Evolutionary conservation across 2,797 vertebrate genomes (phyloP).

Genomic region (Prionace glauca): DNA sequence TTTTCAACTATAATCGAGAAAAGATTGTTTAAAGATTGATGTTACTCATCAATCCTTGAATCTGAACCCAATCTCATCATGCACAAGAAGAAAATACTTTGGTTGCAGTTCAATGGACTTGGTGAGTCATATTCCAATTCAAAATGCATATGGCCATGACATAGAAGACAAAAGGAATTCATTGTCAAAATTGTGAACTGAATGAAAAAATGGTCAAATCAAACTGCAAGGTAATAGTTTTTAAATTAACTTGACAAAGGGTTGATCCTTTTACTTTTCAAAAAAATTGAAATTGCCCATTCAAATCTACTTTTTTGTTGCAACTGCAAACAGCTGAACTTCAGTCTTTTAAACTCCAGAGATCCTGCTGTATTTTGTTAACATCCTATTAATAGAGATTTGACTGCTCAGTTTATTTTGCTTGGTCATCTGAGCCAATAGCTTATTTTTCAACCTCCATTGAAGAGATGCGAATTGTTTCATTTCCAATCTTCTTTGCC

Average conservation of each 20-base stretch:
- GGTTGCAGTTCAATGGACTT: background rate
- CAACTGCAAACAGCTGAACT: background rate
- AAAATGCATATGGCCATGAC: background rate
- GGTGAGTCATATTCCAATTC: background rate
- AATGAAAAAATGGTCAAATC: background rate
- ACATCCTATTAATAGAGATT: background rate
- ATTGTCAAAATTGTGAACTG: background rate
- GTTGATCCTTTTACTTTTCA: background rate
- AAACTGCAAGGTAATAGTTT: background rate
- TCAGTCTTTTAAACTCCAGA: background rate
- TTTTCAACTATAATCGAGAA: background rate
- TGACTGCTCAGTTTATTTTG: background rate
- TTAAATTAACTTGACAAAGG: background rate
- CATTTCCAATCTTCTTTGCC: background rate
- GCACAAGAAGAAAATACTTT: background rate
- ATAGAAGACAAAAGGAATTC: background rate
- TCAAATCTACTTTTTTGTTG: background rate
- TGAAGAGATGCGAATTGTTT: background rate
- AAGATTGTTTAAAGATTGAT: background rate
- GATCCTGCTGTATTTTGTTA: background rate
- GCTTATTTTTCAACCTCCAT: background rate
- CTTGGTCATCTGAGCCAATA: background rate
- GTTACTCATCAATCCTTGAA: background rate
- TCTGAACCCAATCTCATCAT: background rate
- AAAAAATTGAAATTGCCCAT: background rate